Conservation (phyloP, 1,140 invertebrate genomes). For the Calliopsis andreniformis region DNA sequence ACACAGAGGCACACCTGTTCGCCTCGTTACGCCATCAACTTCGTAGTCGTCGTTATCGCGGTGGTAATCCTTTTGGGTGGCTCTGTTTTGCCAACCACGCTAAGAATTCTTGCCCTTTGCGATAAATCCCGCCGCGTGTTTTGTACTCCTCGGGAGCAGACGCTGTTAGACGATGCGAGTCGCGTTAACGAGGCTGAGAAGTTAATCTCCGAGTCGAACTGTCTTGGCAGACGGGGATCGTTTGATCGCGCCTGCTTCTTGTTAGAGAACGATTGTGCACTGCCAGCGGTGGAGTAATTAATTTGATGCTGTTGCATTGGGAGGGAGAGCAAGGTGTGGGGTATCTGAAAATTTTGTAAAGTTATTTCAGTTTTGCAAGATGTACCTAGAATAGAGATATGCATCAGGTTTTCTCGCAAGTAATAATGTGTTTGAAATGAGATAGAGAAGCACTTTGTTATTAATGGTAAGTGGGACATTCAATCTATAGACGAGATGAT, state of each 20-base stretch:
- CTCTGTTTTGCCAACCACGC: constrained; percentile 39
- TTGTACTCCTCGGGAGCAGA: constrained; percentile 28
- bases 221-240: neutral
- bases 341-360: too few species aligned
- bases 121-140: constrained; percentile 55
- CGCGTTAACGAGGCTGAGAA: constrained; percentile 52
- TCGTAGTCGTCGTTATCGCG: constrained; percentile 29
- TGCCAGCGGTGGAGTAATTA: neutral
- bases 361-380: too few species aligned
- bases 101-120: constrained; percentile 51
- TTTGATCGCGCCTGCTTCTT: constrained; percentile 37
- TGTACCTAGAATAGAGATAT: too few species aligned
- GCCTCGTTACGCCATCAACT: constrained; percentile 40
- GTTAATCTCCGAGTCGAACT: constrained; percentile 32
- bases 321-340: too few species aligned
- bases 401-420: too few species aligned
- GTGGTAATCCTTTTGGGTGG: constrained; percentile 40
- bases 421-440: too few species aligned
- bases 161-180: constrained; percentile 34
- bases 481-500: too few species aligned
- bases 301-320: constrained; percentile 5
- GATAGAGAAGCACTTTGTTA: too few species aligned
- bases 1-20: constrained; percentile 52
- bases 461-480: too few species aligned
- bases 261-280: neutral